Conservation (phyloP, 2,113 vertebrate species). For the Anarhynchus alexandrinus region DNA sequence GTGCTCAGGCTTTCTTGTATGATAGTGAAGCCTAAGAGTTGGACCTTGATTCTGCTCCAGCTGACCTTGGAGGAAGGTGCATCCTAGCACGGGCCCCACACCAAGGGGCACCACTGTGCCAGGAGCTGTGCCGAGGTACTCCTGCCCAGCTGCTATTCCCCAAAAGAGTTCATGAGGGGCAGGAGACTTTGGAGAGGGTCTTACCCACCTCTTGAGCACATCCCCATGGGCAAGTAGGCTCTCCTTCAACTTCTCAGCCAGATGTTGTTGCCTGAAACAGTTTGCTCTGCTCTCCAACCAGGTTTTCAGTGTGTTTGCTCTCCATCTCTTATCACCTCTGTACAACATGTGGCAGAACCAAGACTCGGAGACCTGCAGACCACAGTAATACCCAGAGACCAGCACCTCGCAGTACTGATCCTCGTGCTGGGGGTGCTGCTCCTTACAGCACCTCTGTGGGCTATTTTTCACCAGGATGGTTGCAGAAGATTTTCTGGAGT, state of each 20-base stretch:
- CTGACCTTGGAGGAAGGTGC: not conserved
- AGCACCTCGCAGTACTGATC: not conserved
- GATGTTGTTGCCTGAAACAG: not conserved
- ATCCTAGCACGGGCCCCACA: not conserved
- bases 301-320: not conserved
- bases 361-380: not conserved
- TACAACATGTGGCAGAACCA: accelerated
- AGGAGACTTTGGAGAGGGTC: not conserved
- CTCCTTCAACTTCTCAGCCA: not conserved
- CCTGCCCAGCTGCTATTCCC: not conserved
- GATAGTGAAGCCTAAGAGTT: not conserved
- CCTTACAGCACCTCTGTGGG: not conserved
- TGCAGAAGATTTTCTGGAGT: not conserved
- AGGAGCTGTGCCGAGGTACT: not conserved
- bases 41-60: not conserved
- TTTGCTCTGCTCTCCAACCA: not conserved
- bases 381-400: not conserved
- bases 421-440: not conserved
- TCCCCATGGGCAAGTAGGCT: not conserved
- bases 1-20: not conserved
- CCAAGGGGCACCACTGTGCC: not conserved
- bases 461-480: not conserved
- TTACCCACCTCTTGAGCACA: not conserved
- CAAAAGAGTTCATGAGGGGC: accelerated
- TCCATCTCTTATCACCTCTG: not conserved